A percentile compares a stretch with the other conserved stretches of the same genome.
These are phyloP conservation scores for Hormiphora californensis DNA, from an alignment of 37 sponge, comb jelly and placozoan genomes.

Conservation along the genomic window DNA sequence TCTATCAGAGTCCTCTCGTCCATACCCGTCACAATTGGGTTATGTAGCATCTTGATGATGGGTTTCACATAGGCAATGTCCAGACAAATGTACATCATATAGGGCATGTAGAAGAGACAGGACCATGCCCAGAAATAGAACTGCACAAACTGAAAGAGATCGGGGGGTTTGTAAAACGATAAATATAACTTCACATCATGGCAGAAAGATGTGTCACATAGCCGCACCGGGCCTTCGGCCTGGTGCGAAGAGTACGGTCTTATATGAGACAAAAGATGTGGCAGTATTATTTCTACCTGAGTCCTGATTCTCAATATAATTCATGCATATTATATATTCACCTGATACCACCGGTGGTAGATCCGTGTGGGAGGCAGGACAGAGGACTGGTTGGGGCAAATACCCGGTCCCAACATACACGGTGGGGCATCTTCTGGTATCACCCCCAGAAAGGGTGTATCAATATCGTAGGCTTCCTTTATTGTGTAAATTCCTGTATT, in stretches of 20 bases:
- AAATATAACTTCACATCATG: too few relatives aligned
- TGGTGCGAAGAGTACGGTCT: too few relatives aligned
- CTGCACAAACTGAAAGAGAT: conserved; percentile 7
- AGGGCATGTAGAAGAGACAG: background rate
- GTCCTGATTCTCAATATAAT: too few relatives aligned
- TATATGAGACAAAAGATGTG: too few relatives aligned
- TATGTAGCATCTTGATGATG: conserved; percentile 9
- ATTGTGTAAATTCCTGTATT: background rate
- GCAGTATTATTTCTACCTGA: too few relatives aligned
- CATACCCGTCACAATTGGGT: background rate
- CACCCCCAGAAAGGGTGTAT: background rate
- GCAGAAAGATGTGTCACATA: too few relatives aligned
- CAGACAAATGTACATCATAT: background rate
- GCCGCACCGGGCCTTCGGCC: too few relatives aligned
- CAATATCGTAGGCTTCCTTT: background rate
- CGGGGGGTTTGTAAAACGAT: too few relatives aligned
- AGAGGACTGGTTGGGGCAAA: background rate
- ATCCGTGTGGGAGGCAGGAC: background rate
- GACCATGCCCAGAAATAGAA: conserved; percentile 15
- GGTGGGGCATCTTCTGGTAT: background rate
- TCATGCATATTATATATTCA: too few relatives aligned
- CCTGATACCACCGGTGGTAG: conserved; percentile 28
- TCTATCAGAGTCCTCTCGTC: background rate
- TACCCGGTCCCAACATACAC: background rate
- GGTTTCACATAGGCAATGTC: background rate